Percentiles rank a stretch among this genome's conserved stretches.
These are phyloP conservation scores for Varanus salvator DNA, from an alignment of 2,113 vertebrate species.

Conservation along the genomic window DNA sequence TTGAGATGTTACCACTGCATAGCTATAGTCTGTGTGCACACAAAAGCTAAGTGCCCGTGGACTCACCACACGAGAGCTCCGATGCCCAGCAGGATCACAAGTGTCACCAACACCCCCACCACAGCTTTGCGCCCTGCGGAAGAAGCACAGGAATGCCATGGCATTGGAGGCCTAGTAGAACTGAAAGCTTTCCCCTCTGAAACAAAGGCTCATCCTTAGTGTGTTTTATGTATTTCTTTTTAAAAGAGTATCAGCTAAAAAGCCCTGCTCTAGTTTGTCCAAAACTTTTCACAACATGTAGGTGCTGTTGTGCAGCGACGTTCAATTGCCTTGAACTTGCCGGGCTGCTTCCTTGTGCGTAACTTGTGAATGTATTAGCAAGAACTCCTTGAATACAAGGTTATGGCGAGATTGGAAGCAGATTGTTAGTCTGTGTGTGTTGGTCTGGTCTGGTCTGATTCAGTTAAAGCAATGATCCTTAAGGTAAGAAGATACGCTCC, in stretches of 20 bases:
- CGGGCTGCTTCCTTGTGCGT: no score
- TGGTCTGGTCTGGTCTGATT: neutral
- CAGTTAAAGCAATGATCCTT: neutral
- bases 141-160: neutral
- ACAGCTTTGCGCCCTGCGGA: constrained; percentile 8
- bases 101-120: neutral
- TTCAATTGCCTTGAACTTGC: neutral
- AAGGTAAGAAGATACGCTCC: no score
- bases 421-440: no score
- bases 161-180: neutral
- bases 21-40: no score
- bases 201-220: neutral
- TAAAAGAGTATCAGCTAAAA: no score
- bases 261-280: neutral
- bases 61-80: constrained; percentile 47
- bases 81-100: constrained; percentile 43
- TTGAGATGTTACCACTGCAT: no score
- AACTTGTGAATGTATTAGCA: neutral
- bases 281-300: neutral
- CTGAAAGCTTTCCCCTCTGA: neutral
- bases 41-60: neutral
- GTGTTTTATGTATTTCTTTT: no score
- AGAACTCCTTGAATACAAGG: no score
- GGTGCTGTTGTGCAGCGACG: neutral
- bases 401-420: neutral